Evolutionary conservation across 2,113 vertebrate species (phyloP), one percentile per base, ranked within the genome.

Genomic region (Dolichotis patagonum): DNA sequence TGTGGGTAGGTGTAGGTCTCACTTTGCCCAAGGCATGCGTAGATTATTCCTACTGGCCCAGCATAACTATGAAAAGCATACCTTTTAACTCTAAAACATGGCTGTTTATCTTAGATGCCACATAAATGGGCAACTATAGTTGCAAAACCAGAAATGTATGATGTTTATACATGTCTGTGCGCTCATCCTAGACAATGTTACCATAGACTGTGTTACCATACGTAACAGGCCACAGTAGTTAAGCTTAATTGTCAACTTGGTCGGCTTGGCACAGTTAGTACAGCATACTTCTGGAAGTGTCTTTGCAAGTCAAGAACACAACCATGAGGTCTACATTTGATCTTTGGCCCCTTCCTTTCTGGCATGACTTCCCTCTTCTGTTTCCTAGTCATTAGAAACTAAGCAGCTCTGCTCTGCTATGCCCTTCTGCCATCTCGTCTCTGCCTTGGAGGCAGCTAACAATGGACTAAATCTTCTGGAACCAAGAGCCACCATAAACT

Each of bases 121-220:
- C 11, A 16, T 28, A 49, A 60, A 62, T 14, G 4, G 7, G 38
- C 49, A 28, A 62, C 0, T 0, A 17, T 5, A 38, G 4, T 84
- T 91, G 41, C 38, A 77, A n/a, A 77, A 28, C 71, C 35, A 46
- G 32, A n/a, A 84, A 35, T 52, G 30, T 2, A 9, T 56, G 6
- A 6, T n/a, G 8, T n/a, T 28, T 24, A 3, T 41, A 19, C 12
- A 3, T 56, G 5, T 1, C 0, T 26, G 1, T 5, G 1, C 11
- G 4, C 17, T 20, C 2, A 20, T 24, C 32, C 22, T 54, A 3
- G 52, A 62, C 30, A 10, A 16, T 0, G 3, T 71, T 4, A 52
- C 24, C 10, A 5, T 82, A 43, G 52, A 62, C 30, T 14, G 20
- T 0, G 3, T 71, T 4, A 52, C 24, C 10, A 5, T 82, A 43